Conservation (phyloP, 2,888 invertebrate genomes). For the Oasisia sp. region DNA sequence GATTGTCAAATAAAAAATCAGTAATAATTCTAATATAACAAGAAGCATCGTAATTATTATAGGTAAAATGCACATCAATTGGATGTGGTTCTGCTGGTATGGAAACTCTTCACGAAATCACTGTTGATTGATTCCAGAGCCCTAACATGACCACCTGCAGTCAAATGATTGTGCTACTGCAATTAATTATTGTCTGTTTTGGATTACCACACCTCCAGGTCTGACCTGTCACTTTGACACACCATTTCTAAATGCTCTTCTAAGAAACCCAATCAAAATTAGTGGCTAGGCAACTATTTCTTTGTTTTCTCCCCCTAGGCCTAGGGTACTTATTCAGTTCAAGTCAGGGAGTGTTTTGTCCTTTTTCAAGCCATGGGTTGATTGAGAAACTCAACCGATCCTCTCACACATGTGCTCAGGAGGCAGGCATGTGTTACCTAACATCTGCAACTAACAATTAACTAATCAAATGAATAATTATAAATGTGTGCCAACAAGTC, state of each 20-base stretch:
- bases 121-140: neutral
- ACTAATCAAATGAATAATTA: neutral
- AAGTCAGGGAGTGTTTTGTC: neutral
- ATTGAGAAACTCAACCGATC: neutral
- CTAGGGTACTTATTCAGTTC: neutral
- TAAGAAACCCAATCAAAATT: neutral
- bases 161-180: neutral
- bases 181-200: neutral
- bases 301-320: neutral
- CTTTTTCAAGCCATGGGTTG: neutral
- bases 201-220: neutral
- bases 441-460: neutral
- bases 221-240: neutral
- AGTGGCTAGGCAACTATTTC: neutral
- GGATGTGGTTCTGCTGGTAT: neutral
- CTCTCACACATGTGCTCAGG: neutral
- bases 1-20: too few species aligned
- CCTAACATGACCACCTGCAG: neutral
- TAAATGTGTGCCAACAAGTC: neutral
- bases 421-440: too few species aligned
- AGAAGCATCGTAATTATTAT: too few species aligned
- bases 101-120: neutral
- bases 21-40: too few species aligned
- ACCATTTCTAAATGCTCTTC: neutral
- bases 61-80: too few species aligned